phyloP scores from a whole-genome alignment of 1,140 invertebrate genomes.

The Drosophila takahashii region DNA sequence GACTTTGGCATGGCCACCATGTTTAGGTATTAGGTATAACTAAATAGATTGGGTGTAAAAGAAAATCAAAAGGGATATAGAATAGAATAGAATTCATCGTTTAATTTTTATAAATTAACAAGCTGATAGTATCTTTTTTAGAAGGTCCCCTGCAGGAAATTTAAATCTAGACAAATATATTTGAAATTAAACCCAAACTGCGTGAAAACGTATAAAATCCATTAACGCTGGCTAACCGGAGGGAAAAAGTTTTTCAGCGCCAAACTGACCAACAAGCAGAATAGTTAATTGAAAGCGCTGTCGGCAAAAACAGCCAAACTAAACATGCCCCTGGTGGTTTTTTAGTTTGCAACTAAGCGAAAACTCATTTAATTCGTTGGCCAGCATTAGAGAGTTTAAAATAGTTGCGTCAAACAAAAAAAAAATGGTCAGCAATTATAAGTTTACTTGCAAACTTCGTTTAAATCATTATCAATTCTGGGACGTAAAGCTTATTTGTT shows the following conservation, averaged over 20 bases:
- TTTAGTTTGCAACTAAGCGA: slow-evolving; percentile 11
- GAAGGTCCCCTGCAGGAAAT: neutral
- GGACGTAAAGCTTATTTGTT: neutral
- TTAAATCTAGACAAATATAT: slow-evolving; percentile 1
- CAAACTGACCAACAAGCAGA: slow-evolving; percentile 39
- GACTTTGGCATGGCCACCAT: slow-evolving; percentile 99
- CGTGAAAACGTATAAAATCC: slow-evolving; percentile 21
- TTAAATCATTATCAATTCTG: neutral
- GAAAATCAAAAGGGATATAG: neutral
- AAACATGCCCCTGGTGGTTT: slow-evolving; percentile 15
- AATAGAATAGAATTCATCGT: neutral
- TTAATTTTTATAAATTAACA: neutral
- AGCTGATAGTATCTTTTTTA: neutral
- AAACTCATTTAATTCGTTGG: slow-evolving; percentile 31
- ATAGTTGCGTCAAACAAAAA: neutral
- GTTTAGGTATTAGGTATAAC: slow-evolving; percentile 87
- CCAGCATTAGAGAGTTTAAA: neutral
- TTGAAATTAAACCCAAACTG: neutral
- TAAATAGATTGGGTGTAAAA: neutral
- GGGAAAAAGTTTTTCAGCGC: slow-evolving; percentile 14
- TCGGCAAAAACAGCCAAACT: slow-evolving; percentile 12
- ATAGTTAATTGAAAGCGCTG: slow-evolving; percentile 41
- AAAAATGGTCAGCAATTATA: neutral
- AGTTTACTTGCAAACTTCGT: neutral
- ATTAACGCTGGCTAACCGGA: slow-evolving; percentile 21